Conservation (phyloP, 2,888 invertebrate species). For the Dryococelus australis region DNA sequence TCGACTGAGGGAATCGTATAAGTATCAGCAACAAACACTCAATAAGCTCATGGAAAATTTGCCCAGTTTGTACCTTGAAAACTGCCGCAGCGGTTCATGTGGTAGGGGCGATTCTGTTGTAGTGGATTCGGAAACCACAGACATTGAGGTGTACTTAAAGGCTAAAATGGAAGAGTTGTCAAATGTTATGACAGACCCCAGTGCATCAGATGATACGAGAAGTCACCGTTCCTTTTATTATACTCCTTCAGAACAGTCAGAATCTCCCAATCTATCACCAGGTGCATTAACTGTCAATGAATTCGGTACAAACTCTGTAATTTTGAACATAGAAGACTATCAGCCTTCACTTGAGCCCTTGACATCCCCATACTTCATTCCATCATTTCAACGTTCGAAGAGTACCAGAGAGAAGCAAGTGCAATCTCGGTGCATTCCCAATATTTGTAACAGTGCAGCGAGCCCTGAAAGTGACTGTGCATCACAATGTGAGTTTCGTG, state of each 20-base stretch:
- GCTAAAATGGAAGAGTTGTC: slow-evolving; percentile 55
- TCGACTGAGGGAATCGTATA: slow-evolving; percentile 89
- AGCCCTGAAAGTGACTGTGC: background rate
- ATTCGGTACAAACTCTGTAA: background rate
- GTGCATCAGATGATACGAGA: slow-evolving; percentile 55
- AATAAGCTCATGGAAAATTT: slow-evolving; percentile 94
- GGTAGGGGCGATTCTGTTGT: slow-evolving; percentile 78
- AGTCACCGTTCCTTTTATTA: slow-evolving; percentile 81
- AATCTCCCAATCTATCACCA: slow-evolving; percentile 50
- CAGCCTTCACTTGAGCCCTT: slow-evolving; percentile 40
- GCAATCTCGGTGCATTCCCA: background rate
- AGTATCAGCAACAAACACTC: slow-evolving; percentile 93
- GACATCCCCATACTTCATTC: slow-evolving; percentile 47
- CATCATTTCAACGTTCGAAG: slow-evolving; percentile 36
- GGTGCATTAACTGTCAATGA: slow-evolving; percentile 29
- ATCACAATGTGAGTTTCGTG: slow-evolving; percentile 13
- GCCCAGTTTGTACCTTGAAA: slow-evolving; percentile 89
- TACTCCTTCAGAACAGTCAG: slow-evolving; percentile 78
- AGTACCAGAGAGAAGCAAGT: slow-evolving; percentile 28
- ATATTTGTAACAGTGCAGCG: slow-evolving; percentile 38
- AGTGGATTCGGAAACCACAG: slow-evolving; percentile 67
- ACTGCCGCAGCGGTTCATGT: slow-evolving; percentile 87
- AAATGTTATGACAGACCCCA: slow-evolving; percentile 60
- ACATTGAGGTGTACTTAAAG: slow-evolving; percentile 73
- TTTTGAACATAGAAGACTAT: background rate